Conservation (phyloP, 2,888 invertebrate species). For the Leptinotarsa tumamoca region DNA sequence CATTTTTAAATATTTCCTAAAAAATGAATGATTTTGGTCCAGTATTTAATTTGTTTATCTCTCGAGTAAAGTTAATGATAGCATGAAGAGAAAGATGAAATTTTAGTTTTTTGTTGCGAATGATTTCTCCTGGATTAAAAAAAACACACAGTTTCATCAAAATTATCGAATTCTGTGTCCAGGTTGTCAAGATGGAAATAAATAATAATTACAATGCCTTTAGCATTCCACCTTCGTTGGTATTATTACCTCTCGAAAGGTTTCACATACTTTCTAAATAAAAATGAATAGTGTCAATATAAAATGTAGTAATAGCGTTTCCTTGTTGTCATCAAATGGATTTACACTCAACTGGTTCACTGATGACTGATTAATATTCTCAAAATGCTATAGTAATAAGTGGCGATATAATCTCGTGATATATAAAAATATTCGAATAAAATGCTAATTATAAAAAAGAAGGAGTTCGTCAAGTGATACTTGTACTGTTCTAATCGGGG, state of each 20-base stretch:
- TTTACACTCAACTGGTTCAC: neutral
- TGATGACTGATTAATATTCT: constrained; percentile 2
- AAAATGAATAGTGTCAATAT: neutral
- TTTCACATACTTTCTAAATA: neutral
- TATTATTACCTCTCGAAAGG: neutral
- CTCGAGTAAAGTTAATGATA: no score
- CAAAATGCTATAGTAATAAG: neutral
- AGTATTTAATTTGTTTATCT: no score
- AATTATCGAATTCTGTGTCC: no score
- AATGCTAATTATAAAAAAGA: constrained; percentile 4
- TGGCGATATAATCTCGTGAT: neutral
- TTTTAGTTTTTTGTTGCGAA: no score
- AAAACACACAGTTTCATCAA: no score
- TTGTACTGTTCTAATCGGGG: constrained; percentile 18
- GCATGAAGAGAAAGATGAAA: no score
- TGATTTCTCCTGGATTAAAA: no score
- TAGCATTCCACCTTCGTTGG: no score
- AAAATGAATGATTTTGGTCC: no score
- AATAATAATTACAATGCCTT: no score
- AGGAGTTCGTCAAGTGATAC: constrained; percentile 7
- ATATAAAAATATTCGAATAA: constrained; percentile 3
- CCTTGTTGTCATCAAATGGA: constrained; percentile 4
- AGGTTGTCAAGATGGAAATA: no score
- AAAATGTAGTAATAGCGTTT: neutral
- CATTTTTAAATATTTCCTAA: no score